These are phyloP conservation scores for Pipistrellus kuhlii DNA, from an alignment of 2,797 vertebrate genomes.

Conservation along the genomic window DNA sequence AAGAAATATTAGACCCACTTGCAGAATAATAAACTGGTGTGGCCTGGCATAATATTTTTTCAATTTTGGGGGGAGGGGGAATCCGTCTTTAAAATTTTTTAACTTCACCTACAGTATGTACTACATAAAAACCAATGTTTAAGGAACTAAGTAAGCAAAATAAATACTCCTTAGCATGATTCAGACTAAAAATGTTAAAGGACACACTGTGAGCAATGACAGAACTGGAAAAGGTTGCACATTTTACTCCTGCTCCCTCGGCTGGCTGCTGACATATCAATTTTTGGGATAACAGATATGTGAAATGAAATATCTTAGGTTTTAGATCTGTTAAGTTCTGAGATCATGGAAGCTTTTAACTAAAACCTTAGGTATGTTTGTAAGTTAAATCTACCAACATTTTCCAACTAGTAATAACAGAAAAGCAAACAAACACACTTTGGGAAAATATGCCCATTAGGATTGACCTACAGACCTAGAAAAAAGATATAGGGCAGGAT, in stretches of 20 bases:
- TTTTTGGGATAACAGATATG: background rate
- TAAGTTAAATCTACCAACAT: background rate
- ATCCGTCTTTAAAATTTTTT: conserved; percentile 23
- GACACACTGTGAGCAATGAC: background rate
- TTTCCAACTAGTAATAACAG: conserved; percentile 23
- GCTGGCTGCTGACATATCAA: background rate
- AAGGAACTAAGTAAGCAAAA: conserved; percentile 46
- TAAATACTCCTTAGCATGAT: background rate
- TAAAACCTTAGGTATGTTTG: background rate
- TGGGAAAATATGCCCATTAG: conserved; percentile 23
- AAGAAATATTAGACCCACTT: background rate
- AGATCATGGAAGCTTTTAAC: background rate
- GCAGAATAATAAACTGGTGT: background rate
- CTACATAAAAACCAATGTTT: conserved; percentile 41
- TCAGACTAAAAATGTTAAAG: conserved; percentile 31
- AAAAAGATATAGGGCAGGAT: background rate
- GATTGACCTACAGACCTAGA: background rate
- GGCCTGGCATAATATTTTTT: background rate
- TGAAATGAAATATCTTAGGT: conserved; percentile 4
- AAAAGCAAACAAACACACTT: conserved; percentile 36
- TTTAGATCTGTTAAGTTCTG: conserved; percentile 17
- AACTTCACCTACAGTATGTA: background rate
- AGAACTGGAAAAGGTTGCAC: background rate
- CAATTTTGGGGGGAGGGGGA: background rate
- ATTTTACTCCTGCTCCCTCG: background rate